Evolutionary conservation across 2,113 vertebrate genomes (phyloP).

Genomic region (Lynx canadensis): DNA sequence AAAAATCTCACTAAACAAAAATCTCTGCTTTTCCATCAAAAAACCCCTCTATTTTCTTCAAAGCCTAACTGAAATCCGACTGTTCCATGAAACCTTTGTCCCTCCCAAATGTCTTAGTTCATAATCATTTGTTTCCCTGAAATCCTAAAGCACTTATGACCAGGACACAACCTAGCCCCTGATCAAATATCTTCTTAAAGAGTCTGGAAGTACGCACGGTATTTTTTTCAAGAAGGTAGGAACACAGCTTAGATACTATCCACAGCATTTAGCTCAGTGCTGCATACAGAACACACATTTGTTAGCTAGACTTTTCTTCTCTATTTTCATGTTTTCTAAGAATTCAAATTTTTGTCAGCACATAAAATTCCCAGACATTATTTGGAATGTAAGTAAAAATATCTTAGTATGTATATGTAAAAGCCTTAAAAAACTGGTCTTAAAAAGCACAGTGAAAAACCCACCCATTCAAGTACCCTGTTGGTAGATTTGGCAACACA

Average conservation of each 20-base stretch:
- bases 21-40: conserved; percentile 28
- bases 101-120: not conserved
- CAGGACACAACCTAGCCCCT: not conserved
- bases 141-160: not conserved
- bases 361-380: conserved; percentile 11
- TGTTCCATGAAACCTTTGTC: not conserved
- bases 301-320: not conserved
- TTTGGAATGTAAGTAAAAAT: conserved; percentile 34
- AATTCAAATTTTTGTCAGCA: conserved; percentile 29
- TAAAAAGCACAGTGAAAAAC: conserved; percentile 14
- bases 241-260: not conserved
- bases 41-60: conserved; percentile 12
- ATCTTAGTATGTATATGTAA: conserved; percentile 2
- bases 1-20: conserved; percentile 42
- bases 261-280: not conserved
- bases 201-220: not conserved
- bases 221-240: not conserved
- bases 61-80: not conserved
- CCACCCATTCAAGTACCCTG: not conserved
- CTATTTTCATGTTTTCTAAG: conserved; percentile 36
- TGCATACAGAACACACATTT: not conserved
- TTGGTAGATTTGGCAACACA: not conserved
- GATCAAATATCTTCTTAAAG: not conserved
- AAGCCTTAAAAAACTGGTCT: not conserved
- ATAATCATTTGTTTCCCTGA: not conserved